These are phyloP conservation scores for Aproaerema taeniolella DNA, from an alignment of 2,888 invertebrate species.

Conservation along the genomic window DNA sequence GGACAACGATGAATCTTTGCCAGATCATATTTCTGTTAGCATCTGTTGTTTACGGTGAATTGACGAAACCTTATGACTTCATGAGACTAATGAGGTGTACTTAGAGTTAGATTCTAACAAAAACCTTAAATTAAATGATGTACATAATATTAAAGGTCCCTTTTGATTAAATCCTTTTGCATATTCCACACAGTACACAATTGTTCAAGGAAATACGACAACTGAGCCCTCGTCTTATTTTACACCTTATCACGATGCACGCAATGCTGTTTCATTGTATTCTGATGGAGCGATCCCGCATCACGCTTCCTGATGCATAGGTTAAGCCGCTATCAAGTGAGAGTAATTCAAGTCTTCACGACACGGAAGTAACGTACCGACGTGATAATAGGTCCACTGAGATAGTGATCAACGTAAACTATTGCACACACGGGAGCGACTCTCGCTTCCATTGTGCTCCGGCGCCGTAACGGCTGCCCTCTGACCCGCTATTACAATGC, in stretches of 20 bases:
- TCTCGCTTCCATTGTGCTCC: constrained; percentile 65
- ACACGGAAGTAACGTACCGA: constrained; percentile 45
- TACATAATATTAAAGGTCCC: no score
- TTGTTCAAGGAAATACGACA: constrained; percentile 11
- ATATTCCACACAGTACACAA: no score
- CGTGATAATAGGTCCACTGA: constrained; percentile 40
- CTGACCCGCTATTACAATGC: constrained; percentile 47
- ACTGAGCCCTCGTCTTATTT: constrained; percentile 7
- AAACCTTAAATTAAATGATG: no score
- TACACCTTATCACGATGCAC: constrained; percentile 6
- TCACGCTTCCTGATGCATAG: constrained; percentile 13
- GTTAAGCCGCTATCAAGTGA: constrained; percentile 24
- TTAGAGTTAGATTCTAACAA: no score
- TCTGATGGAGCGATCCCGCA: constrained; percentile 11
- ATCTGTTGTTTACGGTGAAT: no score
- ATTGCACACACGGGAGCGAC: constrained; percentile 39
- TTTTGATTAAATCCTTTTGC: no score
- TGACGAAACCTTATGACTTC: no score
- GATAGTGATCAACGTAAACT: constrained; percentile 61
- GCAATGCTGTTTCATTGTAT: constrained; percentile 10
- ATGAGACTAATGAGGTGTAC: no score
- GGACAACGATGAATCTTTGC: no score
- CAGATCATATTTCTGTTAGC: no score
- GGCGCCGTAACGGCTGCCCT: constrained; percentile 56
- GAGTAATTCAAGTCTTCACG: constrained; percentile 34